Base-by-base conservation (phyloP, 1,140 invertebrate species). In the Cherax destructor region DNA sequence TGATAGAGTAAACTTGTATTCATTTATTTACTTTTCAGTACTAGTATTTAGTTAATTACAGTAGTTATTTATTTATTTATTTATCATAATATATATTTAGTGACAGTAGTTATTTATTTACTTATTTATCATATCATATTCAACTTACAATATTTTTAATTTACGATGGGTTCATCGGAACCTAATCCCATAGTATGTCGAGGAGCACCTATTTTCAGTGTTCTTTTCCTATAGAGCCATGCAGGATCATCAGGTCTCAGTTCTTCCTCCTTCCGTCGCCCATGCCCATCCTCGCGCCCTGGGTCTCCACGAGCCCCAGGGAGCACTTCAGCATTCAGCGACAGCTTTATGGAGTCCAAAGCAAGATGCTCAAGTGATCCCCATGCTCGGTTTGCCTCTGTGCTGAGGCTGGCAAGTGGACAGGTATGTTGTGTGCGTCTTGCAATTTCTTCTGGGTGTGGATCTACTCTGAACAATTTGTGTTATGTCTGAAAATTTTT, bases 381-480 rank as follows among this genome's bases (percentile, higher is more conserved):
- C 1, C 89, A 91, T 72, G 89, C 89, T 2, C 78, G 83, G 24
- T 91, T 91, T 50, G 83, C 89, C 13, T 78, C 89, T n/a, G 81
- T 91, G 13, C 83, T 91, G 76, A 77, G 89, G 13, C 76, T 91
- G 50, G 89, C 89, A 24, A 91, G 89, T 85, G 89, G 89, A 3
- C 89, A 91, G 83, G 89, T 91, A 52, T 72, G 83, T 79, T 52
- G 21, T 69, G 61, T 41, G 9, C 61, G 2, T 41, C 0, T 41
- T 41, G 30, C 30, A 41, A 41, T 0, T 41, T 41, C 30, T 41
- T 41, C 2, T 41, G 30, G 30, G 30, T 41, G 30, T 41, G 30
- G 30, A 0, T 41, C 30, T 41, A 41, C 30, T 41, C 30, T 41
- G 30, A 41, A 41, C 30, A 41, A 41, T 41, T 41, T 41, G 0